These are phyloP conservation scores for Tangachromis dhanisi DNA, from an alignment of 2,113 vertebrate species.

Conservation along the genomic window DNA sequence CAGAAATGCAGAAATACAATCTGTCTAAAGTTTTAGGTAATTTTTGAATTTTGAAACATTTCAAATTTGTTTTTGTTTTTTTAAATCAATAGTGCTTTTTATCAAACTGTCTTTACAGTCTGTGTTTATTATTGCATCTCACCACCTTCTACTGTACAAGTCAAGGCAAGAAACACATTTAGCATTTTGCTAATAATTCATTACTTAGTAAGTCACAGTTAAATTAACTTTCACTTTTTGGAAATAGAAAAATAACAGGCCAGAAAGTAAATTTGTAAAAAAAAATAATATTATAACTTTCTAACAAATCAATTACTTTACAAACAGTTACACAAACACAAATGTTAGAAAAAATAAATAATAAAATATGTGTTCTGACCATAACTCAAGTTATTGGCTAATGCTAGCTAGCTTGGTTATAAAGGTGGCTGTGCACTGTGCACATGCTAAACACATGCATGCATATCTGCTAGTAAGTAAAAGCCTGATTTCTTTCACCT, in stretches of 20 bases:
- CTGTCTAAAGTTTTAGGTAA: background rate
- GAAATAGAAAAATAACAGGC: background rate
- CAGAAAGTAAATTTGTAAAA: background rate
- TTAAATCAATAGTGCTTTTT: accelerated
- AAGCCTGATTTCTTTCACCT: background rate
- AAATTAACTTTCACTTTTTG: background rate
- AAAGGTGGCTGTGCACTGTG: background rate
- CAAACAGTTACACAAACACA: background rate
- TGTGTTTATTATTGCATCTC: background rate
- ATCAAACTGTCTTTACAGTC: background rate
- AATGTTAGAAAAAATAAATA: background rate
- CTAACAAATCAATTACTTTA: background rate
- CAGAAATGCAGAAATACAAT: background rate
- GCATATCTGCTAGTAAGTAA: background rate
- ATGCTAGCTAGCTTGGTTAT: background rate
- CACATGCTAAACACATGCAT: background rate
- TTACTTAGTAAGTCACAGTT: background rate
- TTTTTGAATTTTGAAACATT: background rate
- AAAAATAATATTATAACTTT: accelerated
- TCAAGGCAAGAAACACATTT: background rate
- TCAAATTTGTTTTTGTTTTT: background rate
- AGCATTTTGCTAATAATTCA: background rate
- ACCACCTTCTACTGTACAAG: background rate
- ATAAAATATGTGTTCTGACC: background rate
- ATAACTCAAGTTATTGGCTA: background rate